Evolutionary conservation across 1,140 invertebrate species (phyloP), one percentile per base, ranked within the genome.

Genomic region (Laodelphax striatellus): DNA sequence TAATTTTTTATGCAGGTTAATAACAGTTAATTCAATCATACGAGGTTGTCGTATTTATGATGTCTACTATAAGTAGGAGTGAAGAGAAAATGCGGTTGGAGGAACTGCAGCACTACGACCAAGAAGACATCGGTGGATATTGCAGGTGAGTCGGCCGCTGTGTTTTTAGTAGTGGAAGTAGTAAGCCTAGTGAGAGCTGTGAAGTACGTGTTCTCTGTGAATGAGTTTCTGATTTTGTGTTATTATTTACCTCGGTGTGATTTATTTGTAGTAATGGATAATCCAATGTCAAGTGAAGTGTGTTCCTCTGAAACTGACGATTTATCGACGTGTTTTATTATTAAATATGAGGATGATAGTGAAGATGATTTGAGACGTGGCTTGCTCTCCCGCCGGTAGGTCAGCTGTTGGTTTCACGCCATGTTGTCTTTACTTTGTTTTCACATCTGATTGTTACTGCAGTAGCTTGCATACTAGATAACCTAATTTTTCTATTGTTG

Each of bases 361-460:
- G n/a, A 46, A 31, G 44, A 58, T 41, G 16, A 28, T 46, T 38
- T 50, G 24, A 52, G 57, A 58, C 57, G 57, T 58, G 57, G 75
- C 75, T 73, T 77, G 73, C 75, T 74, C 73, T 75, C 74, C 72
- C 72, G 73, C 72, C 68, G 70, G 69, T 73, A 74, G 60, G 75
- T 77, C 75, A 78, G 76, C 76, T 78, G 75, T 77, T 77, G 70
- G 69, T 69, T 31, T 38, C 34, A 71, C 73, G 75, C 75, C 75
- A 77, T 77, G 73, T 77, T 77, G 74, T 50, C 44, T 50, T 28
- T 58, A 16, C 9, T 21, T 21, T 50, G 16, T 19, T 22, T 19
- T 50, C 46, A 50, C 16, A 50, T 55, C n/a, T 34, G 53, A 55
- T 17, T 55, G 21, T 28, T 16, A 16, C 13, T 28, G 53, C 22